Evolutionary conservation across 2,888 invertebrate genomes (phyloP), one percentile per base, ranked within the genome.

Genomic region (Eilema sororculum): DNA sequence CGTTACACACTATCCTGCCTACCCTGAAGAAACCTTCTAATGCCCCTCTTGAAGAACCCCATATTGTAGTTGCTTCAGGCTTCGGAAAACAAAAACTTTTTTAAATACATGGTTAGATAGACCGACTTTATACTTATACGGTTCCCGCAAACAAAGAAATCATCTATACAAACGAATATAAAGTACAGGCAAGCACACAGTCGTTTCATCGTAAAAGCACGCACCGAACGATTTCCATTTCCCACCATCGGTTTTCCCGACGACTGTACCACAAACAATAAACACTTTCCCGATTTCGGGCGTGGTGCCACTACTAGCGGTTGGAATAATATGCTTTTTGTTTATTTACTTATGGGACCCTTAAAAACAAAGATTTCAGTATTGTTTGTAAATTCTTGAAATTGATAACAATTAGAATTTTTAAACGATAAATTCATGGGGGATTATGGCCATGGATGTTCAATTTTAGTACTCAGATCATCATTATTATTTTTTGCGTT

Each of bases 241-340:
- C 76, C 59, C 71, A 72, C 67, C 46, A 70, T 65, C 59, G n/a
- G 71, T 77, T 82, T 79, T 79, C 83, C 73, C 69, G 74, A 71
- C 74, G 72, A 22, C 68, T 65, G 16, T 73, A 76, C 71, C 74
- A 59, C 37, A 76, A 82, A 84, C 85, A 83, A 84, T 78, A 76
- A 78, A 77, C 68, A 80, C 77, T 79, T 85, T 85, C 85, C 78
- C 77, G 70, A 28, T 3, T 58, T 69, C 41, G 62, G 41, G 73
- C 46, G n/a, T 13, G 74, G 79, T 69, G 16, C 13, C 1, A 76
- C 33, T 70, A 60, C 30, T 3, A 69, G 79, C 79, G 79, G 30
- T 30, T 64, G 3, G 8, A 52, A 57, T n/a, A n/a, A n/a, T 57
- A 22, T 57, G 3, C 1, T 2, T 22, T 52, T 8, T 52, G n/a